Evolutionary conservation across 2,888 invertebrate genomes (phyloP).

Genomic region (Cinara cedri): DNA sequence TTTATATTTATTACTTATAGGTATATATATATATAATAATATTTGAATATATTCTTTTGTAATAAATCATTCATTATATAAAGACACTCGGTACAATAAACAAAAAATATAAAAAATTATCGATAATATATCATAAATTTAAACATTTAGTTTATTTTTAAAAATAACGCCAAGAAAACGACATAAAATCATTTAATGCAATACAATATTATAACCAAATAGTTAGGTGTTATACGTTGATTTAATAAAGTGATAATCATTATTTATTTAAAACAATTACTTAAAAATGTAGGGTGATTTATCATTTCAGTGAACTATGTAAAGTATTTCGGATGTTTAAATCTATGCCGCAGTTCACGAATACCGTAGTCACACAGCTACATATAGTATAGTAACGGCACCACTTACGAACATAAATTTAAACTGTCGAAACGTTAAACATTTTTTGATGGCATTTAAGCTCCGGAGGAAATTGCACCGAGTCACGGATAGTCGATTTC

Average conservation of each 20-base stretch:
- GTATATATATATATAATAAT: not conserved
- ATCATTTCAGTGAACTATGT: not conserved
- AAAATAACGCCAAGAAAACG: too few relatives aligned
- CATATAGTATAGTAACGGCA: not conserved
- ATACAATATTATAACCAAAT: too few relatives aligned
- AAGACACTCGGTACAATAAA: too few relatives aligned
- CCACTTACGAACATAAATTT: constrained; percentile 20
- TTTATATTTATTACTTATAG: not conserved
- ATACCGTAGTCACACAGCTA: not conserved
- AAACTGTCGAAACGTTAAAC: constrained; percentile 31
- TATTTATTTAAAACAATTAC: too few relatives aligned
- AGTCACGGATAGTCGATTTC: constrained; percentile 34
- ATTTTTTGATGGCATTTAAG: constrained; percentile 40
- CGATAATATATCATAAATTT: too few relatives aligned
- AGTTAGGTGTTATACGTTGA: too few relatives aligned
- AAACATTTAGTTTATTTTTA: not conserved
- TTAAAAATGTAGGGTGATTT: not conserved
- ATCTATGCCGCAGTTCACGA: not conserved
- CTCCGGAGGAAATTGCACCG: not conserved
- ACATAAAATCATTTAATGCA: too few relatives aligned
- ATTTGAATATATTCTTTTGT: too few relatives aligned
- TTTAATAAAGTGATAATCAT: too few relatives aligned
- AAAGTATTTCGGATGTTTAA: not conserved
- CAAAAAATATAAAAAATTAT: too few relatives aligned
- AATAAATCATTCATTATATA: too few relatives aligned